Percentiles rank a stretch among this genome's conserved stretches.
Conservation (phyloP, 2,113 vertebrate species). For the Sterrhoptilus dennistouni region DNA sequence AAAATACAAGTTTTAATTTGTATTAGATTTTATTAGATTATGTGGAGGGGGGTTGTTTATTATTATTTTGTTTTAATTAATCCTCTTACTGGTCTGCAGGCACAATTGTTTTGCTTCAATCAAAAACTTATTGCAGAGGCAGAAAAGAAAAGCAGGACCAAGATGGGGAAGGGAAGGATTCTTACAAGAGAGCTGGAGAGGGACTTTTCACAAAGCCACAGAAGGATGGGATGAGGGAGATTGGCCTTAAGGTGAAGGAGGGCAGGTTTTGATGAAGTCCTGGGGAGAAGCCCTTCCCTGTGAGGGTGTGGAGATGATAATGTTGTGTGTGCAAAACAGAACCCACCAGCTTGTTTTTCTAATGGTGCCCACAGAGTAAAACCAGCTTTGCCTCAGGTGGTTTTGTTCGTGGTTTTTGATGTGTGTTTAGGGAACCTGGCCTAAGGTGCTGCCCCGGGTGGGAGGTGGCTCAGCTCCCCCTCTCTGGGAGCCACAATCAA, state of each 20-base stretch:
- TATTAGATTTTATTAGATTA: not conserved
- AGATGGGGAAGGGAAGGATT: not conserved
- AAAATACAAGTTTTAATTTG: not conserved
- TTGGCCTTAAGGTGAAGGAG: not conserved
- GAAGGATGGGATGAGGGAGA: not conserved
- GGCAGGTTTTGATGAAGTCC: not conserved
- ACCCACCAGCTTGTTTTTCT: not conserved
- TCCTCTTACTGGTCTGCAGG: not conserved
- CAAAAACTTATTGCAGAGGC: accelerated
- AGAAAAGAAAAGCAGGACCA: not conserved
- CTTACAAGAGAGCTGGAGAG: not conserved
- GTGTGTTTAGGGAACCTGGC: not conserved
- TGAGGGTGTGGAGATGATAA: not conserved
- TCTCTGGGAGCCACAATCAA: not conserved
- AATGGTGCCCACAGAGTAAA: not conserved
- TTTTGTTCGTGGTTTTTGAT: not conserved
- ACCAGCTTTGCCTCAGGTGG: not conserved
- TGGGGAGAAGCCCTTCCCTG: not conserved
- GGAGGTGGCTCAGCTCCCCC: not conserved
- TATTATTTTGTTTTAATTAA: not conserved
- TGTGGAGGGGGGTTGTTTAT: not conserved
- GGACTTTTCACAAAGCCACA: not conserved
- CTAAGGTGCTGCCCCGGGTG: not conserved
- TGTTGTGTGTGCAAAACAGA: not conserved
- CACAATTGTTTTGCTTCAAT: not conserved